Percentiles rank a stretch among this genome's conserved stretches.
Conservation (phyloP, 2,797 vertebrate genomes). For the Lophius americanus region DNA sequence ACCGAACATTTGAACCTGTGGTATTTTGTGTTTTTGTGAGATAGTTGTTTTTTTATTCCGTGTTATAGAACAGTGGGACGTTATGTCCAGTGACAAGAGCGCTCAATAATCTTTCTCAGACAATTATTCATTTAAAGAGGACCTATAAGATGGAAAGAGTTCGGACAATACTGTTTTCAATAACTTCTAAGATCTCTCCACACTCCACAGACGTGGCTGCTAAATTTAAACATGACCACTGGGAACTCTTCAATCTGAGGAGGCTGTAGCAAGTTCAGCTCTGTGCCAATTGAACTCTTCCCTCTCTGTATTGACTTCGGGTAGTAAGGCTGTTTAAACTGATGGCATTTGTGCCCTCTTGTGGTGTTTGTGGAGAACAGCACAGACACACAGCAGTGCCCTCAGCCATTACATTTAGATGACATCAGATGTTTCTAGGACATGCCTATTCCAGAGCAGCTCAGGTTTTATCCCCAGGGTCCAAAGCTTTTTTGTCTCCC, state of each 20-base stretch:
- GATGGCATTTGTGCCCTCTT: constrained; percentile 56
- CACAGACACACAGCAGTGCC: not conserved
- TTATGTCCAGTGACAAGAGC: not conserved
- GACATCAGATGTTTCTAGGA: constrained; percentile 67
- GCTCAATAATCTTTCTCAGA: too few relatives aligned
- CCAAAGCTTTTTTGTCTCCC: constrained; percentile 45
- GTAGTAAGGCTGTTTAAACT: constrained; percentile 1
- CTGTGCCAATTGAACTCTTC: not conserved
- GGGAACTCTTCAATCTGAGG: not conserved
- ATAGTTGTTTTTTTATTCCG: not conserved
- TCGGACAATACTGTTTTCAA: not conserved
- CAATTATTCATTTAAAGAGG: too few relatives aligned
- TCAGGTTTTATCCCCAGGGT: constrained; percentile 63
- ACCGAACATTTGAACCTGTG: constrained; percentile 8
- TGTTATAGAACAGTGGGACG: constrained; percentile 12
- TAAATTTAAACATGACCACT: constrained; percentile 10
- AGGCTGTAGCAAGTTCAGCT: not conserved
- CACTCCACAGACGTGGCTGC: constrained; percentile 2
- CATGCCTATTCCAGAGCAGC: constrained; percentile 58
- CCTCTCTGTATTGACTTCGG: not conserved
- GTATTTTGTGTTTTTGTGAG: not conserved
- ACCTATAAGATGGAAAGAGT: too few relatives aligned
- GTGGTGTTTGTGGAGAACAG: constrained; percentile 48
- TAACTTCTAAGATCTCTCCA: not conserved
- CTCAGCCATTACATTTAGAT: constrained; percentile 43